Evolutionary conservation across 2,113 vertebrate species (phyloP).

Genomic region (Myiopsitta monachus): DNA sequence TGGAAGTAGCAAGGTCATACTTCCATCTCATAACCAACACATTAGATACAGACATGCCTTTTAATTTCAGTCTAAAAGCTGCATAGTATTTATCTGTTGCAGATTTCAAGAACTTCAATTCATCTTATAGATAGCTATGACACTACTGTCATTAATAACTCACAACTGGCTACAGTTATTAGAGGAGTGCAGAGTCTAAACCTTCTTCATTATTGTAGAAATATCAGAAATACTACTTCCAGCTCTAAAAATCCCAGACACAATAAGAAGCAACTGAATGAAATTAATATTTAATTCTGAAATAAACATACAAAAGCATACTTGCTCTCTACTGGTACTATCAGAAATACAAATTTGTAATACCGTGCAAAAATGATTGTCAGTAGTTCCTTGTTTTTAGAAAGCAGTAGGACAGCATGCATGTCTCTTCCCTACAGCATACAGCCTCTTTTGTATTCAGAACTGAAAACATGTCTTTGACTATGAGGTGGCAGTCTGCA

Average conservation of each 20-base stretch:
- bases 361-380: accelerated
- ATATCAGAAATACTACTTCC: not conserved
- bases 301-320: not conserved
- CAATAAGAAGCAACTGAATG: not conserved
- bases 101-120: not conserved
- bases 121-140: not conserved
- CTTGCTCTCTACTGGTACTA: not conserved
- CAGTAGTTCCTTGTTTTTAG: not conserved
- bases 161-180: not conserved
- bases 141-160: not conserved
- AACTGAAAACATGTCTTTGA: not conserved
- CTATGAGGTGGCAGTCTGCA: not conserved
- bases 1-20: not conserved
- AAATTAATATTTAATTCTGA: not conserved
- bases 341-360: not conserved
- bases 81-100: not conserved
- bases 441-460: not conserved
- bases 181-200: not conserved
- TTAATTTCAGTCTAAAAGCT: not conserved
- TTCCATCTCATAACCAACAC: not conserved
- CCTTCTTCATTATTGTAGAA: not conserved
- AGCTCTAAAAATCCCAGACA: not conserved
- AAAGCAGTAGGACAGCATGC: not conserved
- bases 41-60: not conserved
- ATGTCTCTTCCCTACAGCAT: not conserved